Evolutionary conservation across 1,140 invertebrate genomes (phyloP), one percentile per base, ranked within the genome.

Genomic region (Ceratitis capitata): DNA sequence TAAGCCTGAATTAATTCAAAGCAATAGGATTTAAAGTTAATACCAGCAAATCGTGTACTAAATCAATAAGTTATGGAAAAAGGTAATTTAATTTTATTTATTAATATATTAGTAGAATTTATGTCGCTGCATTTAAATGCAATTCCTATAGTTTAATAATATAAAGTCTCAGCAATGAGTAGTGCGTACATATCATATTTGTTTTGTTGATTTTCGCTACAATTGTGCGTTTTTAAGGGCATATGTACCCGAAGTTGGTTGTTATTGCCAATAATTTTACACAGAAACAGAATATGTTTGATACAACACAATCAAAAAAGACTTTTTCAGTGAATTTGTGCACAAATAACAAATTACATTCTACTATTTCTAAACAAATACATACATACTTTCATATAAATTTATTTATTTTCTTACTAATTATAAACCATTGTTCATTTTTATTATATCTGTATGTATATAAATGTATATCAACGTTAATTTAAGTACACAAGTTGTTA

Each of bases 311-410:
- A 3, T n/a, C 39, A n/a, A 23, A 26, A 9, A 78, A 78, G 39
- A 14, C 39, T 45, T n/a, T 78, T 78, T 47, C 69, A 39, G 39
- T 78, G 69, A 78, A 32, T 78, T 78, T 78, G 39, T 78, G 69
- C 69, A 78, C 69, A 78, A 78, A 78, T 78, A 78, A 78, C 39
- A 78, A 78, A 9, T 78, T 1, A 53, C 14, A 39, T 39, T n/a
- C n/a, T n/a, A 2, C 5, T 58, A 23, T 6, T 19, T 16, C 0
- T 16, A 53, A 0, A 53, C n/a, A 53, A 4, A 16, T 53, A 53
- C n/a, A 53, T 61, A 61, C 23, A 5, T 26, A 61, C 5, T 26
- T 78, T n/a, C 16, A 45, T n/a, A 78, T 16, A 35, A 42, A 64
- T 64, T 42, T 64, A 64, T 64, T 64, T 78, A 78, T 45, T 78